phyloP scores from a whole-genome alignment of 2,113 vertebrate species.

The Equus przewalskii region DNA sequence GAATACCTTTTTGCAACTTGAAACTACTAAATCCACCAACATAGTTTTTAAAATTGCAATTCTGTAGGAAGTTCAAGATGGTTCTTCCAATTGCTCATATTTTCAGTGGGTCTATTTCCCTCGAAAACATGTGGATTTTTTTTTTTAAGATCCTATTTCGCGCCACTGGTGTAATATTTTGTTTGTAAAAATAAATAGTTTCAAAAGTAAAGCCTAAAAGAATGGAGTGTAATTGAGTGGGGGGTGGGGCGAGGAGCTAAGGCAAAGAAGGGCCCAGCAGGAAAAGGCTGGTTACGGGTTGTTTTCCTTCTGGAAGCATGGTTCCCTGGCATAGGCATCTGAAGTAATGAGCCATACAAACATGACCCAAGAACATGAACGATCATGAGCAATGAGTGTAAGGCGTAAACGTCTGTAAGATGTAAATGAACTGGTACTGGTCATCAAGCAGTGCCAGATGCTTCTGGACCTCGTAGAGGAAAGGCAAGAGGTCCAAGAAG shows the following conservation, averaged over 20 bases:
- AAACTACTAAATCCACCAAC: conserved; percentile 48
- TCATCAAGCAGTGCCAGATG: conserved; percentile 48
- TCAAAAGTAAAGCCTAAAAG: conserved; percentile 45
- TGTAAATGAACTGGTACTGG: conserved; percentile 56
- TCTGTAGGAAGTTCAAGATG: conserved; percentile 50
- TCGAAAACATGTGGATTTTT: conserved; percentile 39
- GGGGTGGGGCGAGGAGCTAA: conserved; percentile 20
- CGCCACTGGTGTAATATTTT: conserved; percentile 30
- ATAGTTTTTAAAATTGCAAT: conserved; percentile 46
- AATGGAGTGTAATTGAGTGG: conserved; percentile 18
- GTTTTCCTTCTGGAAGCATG: conserved; percentile 71
- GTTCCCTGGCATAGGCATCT: conserved; percentile 60
- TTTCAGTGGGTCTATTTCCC: conserved; percentile 49
- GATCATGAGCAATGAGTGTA: conserved; percentile 50
- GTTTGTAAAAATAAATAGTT: conserved; percentile 40
- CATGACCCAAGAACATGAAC: conserved; percentile 50
- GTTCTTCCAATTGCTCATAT: conserved; percentile 37
- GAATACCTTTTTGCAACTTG: conserved; percentile 25
- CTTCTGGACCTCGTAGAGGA: not conserved
- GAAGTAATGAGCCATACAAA: conserved; percentile 67
- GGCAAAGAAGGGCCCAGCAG: conserved; percentile 56
- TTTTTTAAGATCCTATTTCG: conserved; percentile 9
- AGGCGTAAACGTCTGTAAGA: conserved; percentile 9
- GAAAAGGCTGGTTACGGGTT: conserved; percentile 56
- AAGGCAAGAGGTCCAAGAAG: conserved; percentile 43